Conservation (phyloP, 35 echinoderm and acorn worm species). For the Anneissia japonica region DNA sequence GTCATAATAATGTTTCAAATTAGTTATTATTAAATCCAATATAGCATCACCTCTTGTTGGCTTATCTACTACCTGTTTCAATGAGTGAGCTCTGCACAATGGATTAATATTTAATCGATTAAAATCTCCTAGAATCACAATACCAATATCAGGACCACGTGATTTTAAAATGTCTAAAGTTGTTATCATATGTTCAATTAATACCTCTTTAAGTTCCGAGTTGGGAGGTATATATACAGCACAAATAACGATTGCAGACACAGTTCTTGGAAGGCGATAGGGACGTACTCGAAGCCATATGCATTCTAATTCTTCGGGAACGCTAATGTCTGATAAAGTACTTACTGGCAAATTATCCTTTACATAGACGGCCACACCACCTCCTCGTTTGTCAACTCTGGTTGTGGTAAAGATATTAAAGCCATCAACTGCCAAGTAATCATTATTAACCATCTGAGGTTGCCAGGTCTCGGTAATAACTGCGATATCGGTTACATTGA, state of each 20-base stretch:
- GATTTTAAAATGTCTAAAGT: slow-evolving; percentile 2
- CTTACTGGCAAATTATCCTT: slow-evolving; percentile 15
- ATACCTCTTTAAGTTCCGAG: no score
- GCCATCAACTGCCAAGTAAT: slow-evolving; percentile 1
- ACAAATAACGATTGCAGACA: no score
- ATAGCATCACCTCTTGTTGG: slow-evolving; percentile 35
- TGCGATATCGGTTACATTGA: background rate
- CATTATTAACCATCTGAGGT: background rate
- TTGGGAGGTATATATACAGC: no score
- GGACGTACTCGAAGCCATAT: no score
- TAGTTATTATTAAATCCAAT: slow-evolving; percentile 35
- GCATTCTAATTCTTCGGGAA: no score
- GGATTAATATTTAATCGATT: slow-evolving; percentile 19
- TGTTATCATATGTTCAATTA: background rate
- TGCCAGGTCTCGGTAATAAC: slow-evolving; percentile 20
- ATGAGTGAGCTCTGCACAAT: background rate
- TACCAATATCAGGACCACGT: slow-evolving; percentile 21
- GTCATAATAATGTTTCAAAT: background rate
- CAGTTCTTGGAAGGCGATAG: no score
- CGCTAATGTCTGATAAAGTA: background rate
- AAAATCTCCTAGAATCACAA: slow-evolving; percentile 32
- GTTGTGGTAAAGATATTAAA: slow-evolving; percentile 10
- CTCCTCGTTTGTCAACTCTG: slow-evolving; percentile 5
- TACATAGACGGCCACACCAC: slow-evolving; percentile 34
- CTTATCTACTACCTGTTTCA: slow-evolving; percentile 36